A percentile compares a stretch with the other conserved stretches of the same genome.
These are phyloP conservation scores for Caerostris extrusa DNA, from an alignment of 1,140 invertebrate genomes.

Conservation along the genomic window DNA sequence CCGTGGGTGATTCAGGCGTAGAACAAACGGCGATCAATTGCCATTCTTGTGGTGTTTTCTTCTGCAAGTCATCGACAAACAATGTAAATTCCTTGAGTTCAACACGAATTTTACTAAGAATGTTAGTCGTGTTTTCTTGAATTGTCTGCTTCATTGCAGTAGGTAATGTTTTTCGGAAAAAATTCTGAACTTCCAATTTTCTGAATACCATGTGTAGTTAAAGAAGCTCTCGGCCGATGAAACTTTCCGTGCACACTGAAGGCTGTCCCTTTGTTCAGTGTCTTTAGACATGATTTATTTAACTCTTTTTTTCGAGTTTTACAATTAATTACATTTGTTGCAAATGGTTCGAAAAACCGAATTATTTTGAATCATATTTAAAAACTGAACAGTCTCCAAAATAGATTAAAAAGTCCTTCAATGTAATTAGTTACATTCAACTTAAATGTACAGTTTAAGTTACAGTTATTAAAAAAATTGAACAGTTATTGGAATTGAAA, in stretches of 20 bases:
- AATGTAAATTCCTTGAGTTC: background rate
- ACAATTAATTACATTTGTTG: background rate
- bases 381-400: too few species aligned
- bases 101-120: background rate
- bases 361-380: too few species aligned
- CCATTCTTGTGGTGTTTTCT: background rate
- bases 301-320: background rate
- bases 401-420: too few species aligned
- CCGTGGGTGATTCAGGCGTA: background rate
- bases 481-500: too few species aligned
- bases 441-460: too few species aligned
- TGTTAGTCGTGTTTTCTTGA: too few species aligned
- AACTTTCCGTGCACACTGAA: background rate
- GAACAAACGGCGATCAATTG: background rate
- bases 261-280: background rate
- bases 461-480: too few species aligned
- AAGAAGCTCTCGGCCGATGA: background rate
- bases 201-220: background rate
- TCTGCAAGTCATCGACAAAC: background rate
- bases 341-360: background rate
- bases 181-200: background rate
- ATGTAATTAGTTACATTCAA: too few species aligned
- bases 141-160: background rate
- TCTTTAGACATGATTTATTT: background rate
- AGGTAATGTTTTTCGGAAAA: background rate